These are phyloP conservation scores for Echinops telfairi DNA, from an alignment of 2,113 vertebrate genomes.

Conservation along the genomic window DNA sequence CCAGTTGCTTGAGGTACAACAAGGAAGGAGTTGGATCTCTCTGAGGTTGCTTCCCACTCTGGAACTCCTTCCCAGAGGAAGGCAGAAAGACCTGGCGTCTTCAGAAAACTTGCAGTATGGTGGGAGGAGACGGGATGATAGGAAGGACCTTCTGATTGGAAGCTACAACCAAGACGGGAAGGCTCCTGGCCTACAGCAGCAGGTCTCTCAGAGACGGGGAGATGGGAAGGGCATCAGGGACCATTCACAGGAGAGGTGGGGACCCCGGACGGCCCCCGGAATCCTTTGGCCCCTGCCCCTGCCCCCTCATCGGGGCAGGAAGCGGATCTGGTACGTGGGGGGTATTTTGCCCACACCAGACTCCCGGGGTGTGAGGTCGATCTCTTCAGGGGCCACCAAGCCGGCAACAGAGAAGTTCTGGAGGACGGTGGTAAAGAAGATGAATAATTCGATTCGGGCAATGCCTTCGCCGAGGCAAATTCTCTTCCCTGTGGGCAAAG, in stretches of 20 bases:
- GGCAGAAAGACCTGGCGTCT: background rate
- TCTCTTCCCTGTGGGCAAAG: constrained; percentile 75
- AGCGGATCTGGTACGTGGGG: constrained; percentile 62
- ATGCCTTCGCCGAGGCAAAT: constrained; percentile 81
- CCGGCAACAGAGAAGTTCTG: constrained; percentile 79
- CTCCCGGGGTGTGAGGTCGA: constrained; percentile 72
- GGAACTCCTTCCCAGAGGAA: background rate
- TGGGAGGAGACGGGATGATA: background rate
- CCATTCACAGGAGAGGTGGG: background rate
- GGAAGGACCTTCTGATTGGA: background rate
- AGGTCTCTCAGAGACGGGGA: background rate
- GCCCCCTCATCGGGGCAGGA: constrained; percentile 51
- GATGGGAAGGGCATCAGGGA: background rate
- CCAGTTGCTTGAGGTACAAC: background rate
- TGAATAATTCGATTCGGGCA: constrained; percentile 76
- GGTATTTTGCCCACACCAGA: constrained; percentile 71
- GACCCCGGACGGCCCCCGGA: background rate
- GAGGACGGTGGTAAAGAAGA: constrained; percentile 84
- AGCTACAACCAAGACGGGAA: fast-evolving
- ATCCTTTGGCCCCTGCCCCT: background rate
- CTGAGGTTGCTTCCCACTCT: background rate
- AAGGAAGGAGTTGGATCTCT: background rate
- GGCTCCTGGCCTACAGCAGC: too few relatives aligned
- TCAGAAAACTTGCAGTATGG: background rate
- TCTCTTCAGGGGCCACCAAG: constrained; percentile 38